phyloP scores from a whole-genome alignment of 2,888 invertebrate species.

The Tinea semifulvella region DNA sequence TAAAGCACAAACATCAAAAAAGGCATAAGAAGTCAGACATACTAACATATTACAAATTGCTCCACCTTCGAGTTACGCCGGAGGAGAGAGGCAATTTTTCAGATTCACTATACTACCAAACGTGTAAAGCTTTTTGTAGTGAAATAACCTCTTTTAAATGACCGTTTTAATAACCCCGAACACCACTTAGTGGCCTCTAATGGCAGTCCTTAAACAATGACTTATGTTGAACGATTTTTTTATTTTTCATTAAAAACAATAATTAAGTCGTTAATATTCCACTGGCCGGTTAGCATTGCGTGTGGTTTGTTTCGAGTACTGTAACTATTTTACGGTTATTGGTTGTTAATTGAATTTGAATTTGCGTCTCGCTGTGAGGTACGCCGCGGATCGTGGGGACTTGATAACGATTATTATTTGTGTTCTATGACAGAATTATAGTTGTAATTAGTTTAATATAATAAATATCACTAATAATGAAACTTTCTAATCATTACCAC shows the following conservation, averaged over 20 bases:
- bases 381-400: constrained; percentile 38
- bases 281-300: constrained; percentile 20
- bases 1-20: too few species aligned
- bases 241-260: constrained; percentile 31
- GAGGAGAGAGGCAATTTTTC: constrained; percentile 26
- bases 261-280: constrained; percentile 33
- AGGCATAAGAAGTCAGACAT: not conserved
- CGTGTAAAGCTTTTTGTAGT: constrained; percentile 23
- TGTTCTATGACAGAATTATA: constrained; percentile 9
- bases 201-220: constrained; percentile 32
- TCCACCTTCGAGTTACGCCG: constrained; percentile 6
- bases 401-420: constrained; percentile 26
- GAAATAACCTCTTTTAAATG: constrained; percentile 28
- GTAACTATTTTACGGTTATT: constrained; percentile 30
- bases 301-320: not conserved
- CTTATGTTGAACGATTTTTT: constrained; percentile 30
- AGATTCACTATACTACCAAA: constrained; percentile 18
- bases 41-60: not conserved
- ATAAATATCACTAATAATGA: constrained; percentile 17
- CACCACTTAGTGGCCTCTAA: constrained; percentile 28
- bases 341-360: constrained; percentile 42
- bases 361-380: constrained; percentile 44
- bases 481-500: constrained; percentile 32
- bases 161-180: constrained; percentile 26
- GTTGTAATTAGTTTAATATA: constrained; percentile 13